phyloP scores from a whole-genome alignment of 2,797 vertebrate genomes.

The Enoplosus armatus region DNA sequence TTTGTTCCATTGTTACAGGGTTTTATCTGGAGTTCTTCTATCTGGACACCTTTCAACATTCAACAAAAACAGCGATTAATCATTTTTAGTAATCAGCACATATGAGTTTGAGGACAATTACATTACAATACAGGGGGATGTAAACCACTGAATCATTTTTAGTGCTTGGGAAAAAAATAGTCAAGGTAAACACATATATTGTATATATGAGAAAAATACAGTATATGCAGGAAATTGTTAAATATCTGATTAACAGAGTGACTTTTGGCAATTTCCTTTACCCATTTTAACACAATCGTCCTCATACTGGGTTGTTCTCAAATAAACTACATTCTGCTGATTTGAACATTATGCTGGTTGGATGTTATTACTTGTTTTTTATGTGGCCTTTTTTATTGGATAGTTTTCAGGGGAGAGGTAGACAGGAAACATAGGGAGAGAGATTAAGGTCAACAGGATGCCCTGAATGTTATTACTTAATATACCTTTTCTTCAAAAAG shows the following conservation, averaged over 20 bases:
- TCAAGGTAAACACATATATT: neutral
- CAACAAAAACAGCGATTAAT: neutral
- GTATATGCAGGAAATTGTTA: neutral
- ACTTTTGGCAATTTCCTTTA: neutral
- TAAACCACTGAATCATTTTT: neutral
- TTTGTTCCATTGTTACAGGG: neutral
- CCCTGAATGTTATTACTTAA: neutral
- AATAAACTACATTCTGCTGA: neutral
- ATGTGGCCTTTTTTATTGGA: neutral
- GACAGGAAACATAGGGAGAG: neutral
- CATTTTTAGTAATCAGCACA: neutral
- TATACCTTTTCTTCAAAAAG: too few species aligned
- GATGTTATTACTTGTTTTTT: neutral
- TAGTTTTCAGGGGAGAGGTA: neutral
- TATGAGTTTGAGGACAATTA: neutral
- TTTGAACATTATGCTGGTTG: neutral
- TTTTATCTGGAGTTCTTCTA: neutral
- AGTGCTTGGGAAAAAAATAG: too few species aligned
- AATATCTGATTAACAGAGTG: neutral
- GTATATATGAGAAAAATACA: neutral
- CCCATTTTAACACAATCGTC: neutral
- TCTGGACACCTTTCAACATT: neutral
- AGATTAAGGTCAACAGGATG: neutral
- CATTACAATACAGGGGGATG: neutral
- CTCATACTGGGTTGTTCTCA: neutral